phyloP scores from a whole-genome alignment of 2,888 invertebrate species.

The Pandemis heparana region DNA sequence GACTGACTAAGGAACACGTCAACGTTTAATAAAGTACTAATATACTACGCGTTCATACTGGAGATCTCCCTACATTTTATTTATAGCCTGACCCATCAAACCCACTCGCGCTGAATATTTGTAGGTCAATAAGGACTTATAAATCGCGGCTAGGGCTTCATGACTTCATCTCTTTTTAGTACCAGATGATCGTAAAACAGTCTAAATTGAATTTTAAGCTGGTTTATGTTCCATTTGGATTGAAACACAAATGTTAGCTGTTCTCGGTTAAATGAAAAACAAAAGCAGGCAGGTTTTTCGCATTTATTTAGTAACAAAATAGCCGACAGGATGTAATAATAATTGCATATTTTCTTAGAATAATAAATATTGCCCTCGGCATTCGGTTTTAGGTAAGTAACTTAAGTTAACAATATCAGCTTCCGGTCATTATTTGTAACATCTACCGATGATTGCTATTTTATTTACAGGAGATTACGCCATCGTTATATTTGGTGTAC shows the following conservation, averaged over 20 bases:
- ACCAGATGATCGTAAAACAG: not conserved
- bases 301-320: not conserved
- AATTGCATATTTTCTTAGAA: not conserved
- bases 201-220: not conserved
- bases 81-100: conserved; percentile 33
- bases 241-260: not conserved
- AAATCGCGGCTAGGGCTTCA: not conserved
- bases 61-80: conserved; percentile 28
- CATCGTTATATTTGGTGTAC: not conserved
- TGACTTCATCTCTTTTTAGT: not conserved
- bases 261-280: not conserved
- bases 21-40: not conserved
- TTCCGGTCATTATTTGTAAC: not conserved
- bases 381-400: not conserved
- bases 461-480: not conserved
- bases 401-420: not conserved
- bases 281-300: not conserved
- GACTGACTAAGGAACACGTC: conserved; percentile 11
- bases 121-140: conserved; percentile 39
- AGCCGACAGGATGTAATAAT: not conserved
- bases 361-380: not conserved
- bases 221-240: not conserved
- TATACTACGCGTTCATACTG: conserved; percentile 1
- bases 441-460: not conserved
- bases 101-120: conserved; percentile 18